Percentiles rank a stretch among this genome's conserved stretches.
phyloP scores from a whole-genome alignment of 2,888 invertebrate genomes.

The Cheilosia variabilis region DNA sequence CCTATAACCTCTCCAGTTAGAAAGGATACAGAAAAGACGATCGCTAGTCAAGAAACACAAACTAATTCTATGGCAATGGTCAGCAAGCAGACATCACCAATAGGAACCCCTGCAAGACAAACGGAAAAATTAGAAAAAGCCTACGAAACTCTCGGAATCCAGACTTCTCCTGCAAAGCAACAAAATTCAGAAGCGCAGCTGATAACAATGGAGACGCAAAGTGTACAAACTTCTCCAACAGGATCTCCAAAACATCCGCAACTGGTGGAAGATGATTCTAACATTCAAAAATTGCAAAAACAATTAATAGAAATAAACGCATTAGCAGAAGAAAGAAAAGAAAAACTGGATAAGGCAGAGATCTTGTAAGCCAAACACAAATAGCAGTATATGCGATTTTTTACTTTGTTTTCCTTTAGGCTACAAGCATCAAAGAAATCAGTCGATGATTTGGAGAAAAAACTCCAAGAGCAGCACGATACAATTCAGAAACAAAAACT shows the following conservation, averaged over 20 bases:
- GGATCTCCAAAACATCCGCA: slow-evolving; percentile 55
- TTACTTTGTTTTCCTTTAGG: slow-evolving; percentile 69
- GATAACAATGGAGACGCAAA: slow-evolving; percentile 44
- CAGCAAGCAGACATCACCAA: slow-evolving; percentile 63
- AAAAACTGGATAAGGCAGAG: slow-evolving; percentile 77
- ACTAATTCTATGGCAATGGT: slow-evolving; percentile 15
- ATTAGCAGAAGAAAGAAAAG: slow-evolving; percentile 76
- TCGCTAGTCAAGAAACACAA: slow-evolving; percentile 41
- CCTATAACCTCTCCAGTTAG: slow-evolving; percentile 80
- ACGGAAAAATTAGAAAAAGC: neutral
- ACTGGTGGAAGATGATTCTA: slow-evolving; percentile 39
- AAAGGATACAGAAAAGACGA: neutral
- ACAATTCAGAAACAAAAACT: slow-evolving; percentile 61
- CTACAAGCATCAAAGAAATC: slow-evolving; percentile 78
- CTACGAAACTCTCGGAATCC: slow-evolving; percentile 1
- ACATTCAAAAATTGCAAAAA: slow-evolving; percentile 65
- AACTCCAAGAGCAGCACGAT: slow-evolving; percentile 48
- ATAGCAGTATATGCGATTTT: neutral
- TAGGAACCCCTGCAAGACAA: slow-evolving; percentile 21
- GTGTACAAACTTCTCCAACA: slow-evolving; percentile 68
- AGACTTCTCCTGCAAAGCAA: slow-evolving; percentile 12
- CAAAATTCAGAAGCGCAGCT: neutral
- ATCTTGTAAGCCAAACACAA: slow-evolving; percentile 76
- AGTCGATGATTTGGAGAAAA: slow-evolving; percentile 78
- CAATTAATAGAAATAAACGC: slow-evolving; percentile 75